A percentile compares a stretch with the other conserved stretches of the same genome.
These are phyloP conservation scores for Carpatolechia fugitivella DNA, from an alignment of 2,888 invertebrate species.

Conservation along the genomic window DNA sequence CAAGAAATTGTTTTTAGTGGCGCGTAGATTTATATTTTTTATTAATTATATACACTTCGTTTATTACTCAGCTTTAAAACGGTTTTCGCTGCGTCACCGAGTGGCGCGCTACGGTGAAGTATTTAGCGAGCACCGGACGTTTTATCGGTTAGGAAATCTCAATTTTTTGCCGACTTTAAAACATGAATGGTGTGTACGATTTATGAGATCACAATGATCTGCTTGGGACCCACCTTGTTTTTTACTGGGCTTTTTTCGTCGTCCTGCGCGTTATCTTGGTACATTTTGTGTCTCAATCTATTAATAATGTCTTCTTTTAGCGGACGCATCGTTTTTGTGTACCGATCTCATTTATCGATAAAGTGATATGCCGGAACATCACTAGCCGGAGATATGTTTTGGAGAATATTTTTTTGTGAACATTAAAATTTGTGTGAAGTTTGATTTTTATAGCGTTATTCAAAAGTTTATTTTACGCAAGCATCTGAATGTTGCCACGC, in stretches of 20 bases:
- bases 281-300: constrained; percentile 76
- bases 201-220: constrained; percentile 75
- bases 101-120: background rate
- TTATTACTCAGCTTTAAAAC: background rate
- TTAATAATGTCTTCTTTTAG: constrained; percentile 75
- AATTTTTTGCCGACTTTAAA: constrained; percentile 59
- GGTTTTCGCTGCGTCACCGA: constrained; percentile 9
- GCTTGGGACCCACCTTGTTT: constrained; percentile 63
- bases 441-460: constrained; percentile 6
- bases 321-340: constrained; percentile 57
- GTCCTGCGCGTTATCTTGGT: constrained; percentile 56
- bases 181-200: constrained; percentile 76
- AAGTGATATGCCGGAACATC: constrained; percentile 42
- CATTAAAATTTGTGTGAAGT: constrained; percentile 6
- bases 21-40: constrained; percentile 28
- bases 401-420: constrained; percentile 11
- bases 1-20: constrained; percentile 31
- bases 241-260: constrained; percentile 47
- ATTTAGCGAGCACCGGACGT: constrained; percentile 64
- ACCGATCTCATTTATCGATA: constrained; percentile 56
- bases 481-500: background rate
- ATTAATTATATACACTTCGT: constrained; percentile 15
- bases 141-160: constrained; percentile 73
- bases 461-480: constrained; percentile 3
- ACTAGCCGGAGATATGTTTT: constrained; percentile 30